Evolutionary conservation across 2,888 invertebrate genomes (phyloP).

Genomic region (Deilephila elpenor): DNA sequence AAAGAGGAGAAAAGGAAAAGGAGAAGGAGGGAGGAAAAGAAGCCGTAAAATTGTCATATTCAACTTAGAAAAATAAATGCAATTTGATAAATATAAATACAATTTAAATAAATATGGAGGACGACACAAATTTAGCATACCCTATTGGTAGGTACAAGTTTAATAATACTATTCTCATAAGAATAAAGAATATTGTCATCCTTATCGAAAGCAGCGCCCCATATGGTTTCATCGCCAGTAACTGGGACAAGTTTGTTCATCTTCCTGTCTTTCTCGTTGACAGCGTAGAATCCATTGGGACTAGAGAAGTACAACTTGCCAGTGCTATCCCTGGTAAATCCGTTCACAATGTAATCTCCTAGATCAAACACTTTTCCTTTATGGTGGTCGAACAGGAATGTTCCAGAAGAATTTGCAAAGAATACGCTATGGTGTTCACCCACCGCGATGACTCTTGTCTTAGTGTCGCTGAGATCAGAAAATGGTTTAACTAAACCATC

Average conservation of each 20-base stretch:
- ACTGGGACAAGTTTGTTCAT: slow-evolving; percentile 38
- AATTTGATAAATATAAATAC: no score
- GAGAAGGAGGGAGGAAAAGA: no score
- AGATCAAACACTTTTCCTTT: slow-evolving; percentile 27
- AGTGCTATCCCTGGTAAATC: slow-evolving; percentile 48
- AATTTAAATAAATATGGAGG: not conserved
- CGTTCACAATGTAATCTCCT: slow-evolving; percentile 44
- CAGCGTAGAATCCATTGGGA: slow-evolving; percentile 44
- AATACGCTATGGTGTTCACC: slow-evolving; percentile 47
- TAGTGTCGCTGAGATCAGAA: slow-evolving; percentile 45
- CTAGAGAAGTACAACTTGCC: slow-evolving; percentile 54
- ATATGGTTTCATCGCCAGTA: slow-evolving; percentile 41
- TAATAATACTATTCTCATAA: slow-evolving; percentile 45
- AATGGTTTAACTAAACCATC: slow-evolving; percentile 41
- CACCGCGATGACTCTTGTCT: slow-evolving; percentile 48
- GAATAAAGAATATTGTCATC: slow-evolving; percentile 53
- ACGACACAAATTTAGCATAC: slow-evolving; percentile 34
- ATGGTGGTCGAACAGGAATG: slow-evolving; percentile 45
- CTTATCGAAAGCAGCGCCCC: slow-evolving; percentile 49
- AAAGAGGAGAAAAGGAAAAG: no score
- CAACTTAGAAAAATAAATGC: no score
- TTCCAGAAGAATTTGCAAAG: slow-evolving; percentile 56
- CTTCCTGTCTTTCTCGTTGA: slow-evolving; percentile 36
- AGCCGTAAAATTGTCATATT: no score
- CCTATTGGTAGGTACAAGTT: slow-evolving; percentile 44